Percentiles rank a stretch among this genome's conserved stretches.
Evolutionary conservation across 2,113 vertebrate species (phyloP).

Genomic region (Puntigrus tetrazona): DNA sequence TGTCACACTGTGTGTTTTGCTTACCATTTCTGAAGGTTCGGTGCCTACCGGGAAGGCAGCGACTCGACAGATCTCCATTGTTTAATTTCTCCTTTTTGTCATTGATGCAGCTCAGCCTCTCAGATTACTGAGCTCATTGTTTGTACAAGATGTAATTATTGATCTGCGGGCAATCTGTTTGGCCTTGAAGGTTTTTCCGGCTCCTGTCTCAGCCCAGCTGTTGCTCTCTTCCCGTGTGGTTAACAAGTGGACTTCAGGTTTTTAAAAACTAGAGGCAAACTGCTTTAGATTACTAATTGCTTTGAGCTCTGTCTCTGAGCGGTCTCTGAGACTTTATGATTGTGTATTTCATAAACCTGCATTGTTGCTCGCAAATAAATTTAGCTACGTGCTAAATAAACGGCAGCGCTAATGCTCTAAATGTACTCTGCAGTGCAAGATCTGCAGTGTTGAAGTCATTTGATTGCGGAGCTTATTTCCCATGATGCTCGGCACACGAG

Average conservation of each 20-base stretch:
- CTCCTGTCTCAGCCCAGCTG: slow-evolving; percentile 13
- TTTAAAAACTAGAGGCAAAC: not conserved
- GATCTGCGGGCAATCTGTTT: slow-evolving; percentile 34
- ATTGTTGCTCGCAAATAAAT: not conserved
- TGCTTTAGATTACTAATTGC: slow-evolving; percentile 6
- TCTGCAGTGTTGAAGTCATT: not conserved
- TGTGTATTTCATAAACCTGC: not conserved
- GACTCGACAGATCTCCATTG: not conserved
- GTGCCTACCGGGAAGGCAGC: not conserved
- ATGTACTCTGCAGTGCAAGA: not conserved
- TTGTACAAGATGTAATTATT: slow-evolving; percentile 43
- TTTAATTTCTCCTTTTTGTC: slow-evolving; percentile 31
- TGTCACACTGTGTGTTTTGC: slow-evolving; percentile 19
- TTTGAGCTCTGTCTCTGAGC: not conserved
- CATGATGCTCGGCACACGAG: slow-evolving; percentile 19
- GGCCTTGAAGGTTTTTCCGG: slow-evolving; percentile 6
- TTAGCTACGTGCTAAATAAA: not conserved
- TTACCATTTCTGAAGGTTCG: not conserved
- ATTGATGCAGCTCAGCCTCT: slow-evolving; percentile 21
- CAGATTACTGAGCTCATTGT: slow-evolving; percentile 37
- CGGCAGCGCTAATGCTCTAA: not conserved
- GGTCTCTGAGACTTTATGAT: not conserved
- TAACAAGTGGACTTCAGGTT: slow-evolving; percentile 22
- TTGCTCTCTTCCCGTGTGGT: slow-evolving; percentile 14
- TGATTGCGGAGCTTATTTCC: slow-evolving; percentile 26